Base-by-base conservation (phyloP, 2,888 invertebrate genomes). In the Apamea crenata region DNA sequence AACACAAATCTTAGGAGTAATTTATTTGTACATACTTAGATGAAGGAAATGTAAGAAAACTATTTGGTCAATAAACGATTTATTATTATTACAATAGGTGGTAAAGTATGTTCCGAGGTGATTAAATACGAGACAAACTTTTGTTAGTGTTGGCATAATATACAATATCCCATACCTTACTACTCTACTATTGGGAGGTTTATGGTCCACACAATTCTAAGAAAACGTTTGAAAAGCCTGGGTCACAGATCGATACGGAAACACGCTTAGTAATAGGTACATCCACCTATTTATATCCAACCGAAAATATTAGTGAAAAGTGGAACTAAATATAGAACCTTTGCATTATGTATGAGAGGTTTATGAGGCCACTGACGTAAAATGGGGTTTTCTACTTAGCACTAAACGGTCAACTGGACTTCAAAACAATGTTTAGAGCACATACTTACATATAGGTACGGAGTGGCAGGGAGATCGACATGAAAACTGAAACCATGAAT, bases 381-480 rank as follows among this genome's bases (percentile, higher is more conserved):
- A 84, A 82, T 79, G 25, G 1, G 2, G 40, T 65, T 59, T 73
- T 69, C 50, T 44, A 78, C 72, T 78, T 83, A 78, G 12, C 47
- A 59, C 72, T 73, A 50, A 83, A 36, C 32, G 21, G 16, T 40
- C 36, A n/a, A 53, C 56, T 72, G 56, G 78, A 56, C 56, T 68
- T 72, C 29, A 63, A 82, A 83, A 78, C 47, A 78, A n/a, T 73
- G 78, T 81, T 78, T 78, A 59, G 63, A 36, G 53, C 29, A 65
- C 50, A 29, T 47, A 5, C 5, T 16, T 47, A 47, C 16, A 16
- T 56, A 25, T 10, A 25, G 25, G 25, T 47, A 50, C 18, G 18
- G 18, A 18, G 50, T 50, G 18, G 50, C 18, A 50, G 16, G 16
- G 47, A 16, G 18, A 50, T 50, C 18, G 6, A 50, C 50, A 6